Percentiles rank a stretch among this genome's conserved stretches.
These are phyloP conservation scores for Macrophya alboannulata DNA, from an alignment of 2,888 invertebrate species.

Conservation along the genomic window DNA sequence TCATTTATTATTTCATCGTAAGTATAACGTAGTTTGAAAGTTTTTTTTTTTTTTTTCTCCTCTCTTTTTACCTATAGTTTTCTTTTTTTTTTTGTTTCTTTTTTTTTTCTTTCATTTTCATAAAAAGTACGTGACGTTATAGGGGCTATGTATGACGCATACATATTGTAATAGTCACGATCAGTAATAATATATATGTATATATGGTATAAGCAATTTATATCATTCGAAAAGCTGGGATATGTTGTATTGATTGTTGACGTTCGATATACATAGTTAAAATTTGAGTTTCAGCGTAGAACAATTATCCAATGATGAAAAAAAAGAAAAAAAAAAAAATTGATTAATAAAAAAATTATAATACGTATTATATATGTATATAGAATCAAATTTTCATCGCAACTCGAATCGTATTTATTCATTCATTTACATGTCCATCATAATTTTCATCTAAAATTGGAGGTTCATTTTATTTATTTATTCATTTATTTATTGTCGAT, in stretches of 20 bases:
- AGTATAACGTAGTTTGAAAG: not conserved
- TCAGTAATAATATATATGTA: too few relatives aligned
- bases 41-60: not conserved
- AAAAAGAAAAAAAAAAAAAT: not conserved
- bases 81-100: not conserved
- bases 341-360: not conserved
- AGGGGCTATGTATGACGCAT: not conserved
- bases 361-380: too few relatives aligned
- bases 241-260: constrained; percentile 44
- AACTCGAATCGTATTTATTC: too few relatives aligned
- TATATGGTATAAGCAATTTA: constrained; percentile 13
- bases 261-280: constrained; percentile 28
- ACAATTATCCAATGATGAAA: not conserved
- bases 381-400: not conserved
- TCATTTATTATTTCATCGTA: not conserved
- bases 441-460: too few relatives aligned
- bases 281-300: not conserved
- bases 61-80: not conserved
- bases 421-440: too few relatives aligned
- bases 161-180: not conserved
- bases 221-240: constrained; percentile 19
- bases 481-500: too few relatives aligned
- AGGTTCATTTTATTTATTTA: too few relatives aligned
- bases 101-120: not conserved
- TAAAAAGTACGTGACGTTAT: not conserved